phyloP scores from a whole-genome alignment of 2,888 invertebrate species.

The Elysia crispata region DNA sequence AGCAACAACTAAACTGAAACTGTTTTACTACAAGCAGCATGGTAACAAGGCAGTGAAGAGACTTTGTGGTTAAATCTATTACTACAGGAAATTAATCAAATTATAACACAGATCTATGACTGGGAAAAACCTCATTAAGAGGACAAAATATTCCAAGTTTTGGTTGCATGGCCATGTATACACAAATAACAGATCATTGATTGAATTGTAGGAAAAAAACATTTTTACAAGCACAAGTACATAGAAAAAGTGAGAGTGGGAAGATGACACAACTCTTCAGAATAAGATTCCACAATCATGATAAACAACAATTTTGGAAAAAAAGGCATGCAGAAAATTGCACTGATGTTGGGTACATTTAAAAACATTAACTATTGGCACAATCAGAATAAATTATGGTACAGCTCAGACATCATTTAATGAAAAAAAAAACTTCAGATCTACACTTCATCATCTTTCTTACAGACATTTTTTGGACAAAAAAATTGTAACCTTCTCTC shows the following conservation, averaged over 20 bases:
- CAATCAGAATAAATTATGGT: conserved; percentile 19
- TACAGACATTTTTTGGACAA: too few species aligned
- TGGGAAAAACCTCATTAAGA: too few species aligned
- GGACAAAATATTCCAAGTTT: not conserved
- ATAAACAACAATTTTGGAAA: not conserved
- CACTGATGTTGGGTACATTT: conserved; percentile 1
- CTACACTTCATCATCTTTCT: too few species aligned
- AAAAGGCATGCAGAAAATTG: conserved; percentile 2
- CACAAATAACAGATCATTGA: not conserved
- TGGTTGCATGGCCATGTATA: not conserved
- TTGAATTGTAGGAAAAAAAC: too few species aligned
- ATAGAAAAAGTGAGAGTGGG: too few species aligned
- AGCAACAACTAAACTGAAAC: not conserved
- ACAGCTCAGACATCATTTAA: not conserved
- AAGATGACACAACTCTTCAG: too few species aligned
- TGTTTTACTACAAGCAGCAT: not conserved
- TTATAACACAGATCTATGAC: too few species aligned
- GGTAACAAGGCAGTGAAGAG: too few species aligned
- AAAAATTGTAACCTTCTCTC: too few species aligned
- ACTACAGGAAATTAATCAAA: not conserved
- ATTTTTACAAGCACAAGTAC: too few species aligned
- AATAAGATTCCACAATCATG: not conserved
- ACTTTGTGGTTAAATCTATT: not conserved
- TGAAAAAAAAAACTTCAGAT: too few species aligned
- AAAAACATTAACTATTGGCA: conserved; percentile 10